phyloP scores from a whole-genome alignment of 1,140 invertebrate genomes.

The Cheumatopsyche charites region DNA sequence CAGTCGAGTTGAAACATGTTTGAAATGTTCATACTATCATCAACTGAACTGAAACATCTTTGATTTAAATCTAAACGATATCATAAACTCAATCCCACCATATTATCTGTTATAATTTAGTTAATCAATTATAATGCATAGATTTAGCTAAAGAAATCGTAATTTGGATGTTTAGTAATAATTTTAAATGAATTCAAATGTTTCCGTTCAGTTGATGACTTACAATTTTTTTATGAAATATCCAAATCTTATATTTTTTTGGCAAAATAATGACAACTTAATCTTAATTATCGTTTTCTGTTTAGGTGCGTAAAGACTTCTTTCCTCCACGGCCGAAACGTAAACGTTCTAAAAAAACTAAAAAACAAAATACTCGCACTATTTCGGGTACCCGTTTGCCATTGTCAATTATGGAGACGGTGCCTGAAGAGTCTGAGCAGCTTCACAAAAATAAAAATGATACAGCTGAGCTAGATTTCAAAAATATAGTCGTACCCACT shows the following conservation, averaged over 20 bases:
- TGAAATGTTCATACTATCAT: too few relatives aligned
- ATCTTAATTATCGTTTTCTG: constrained; percentile 13
- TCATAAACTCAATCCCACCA: too few relatives aligned
- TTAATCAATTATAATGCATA: too few relatives aligned
- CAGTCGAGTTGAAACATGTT: too few relatives aligned
- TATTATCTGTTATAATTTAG: too few relatives aligned
- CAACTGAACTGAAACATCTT: too few relatives aligned
- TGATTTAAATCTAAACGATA: too few relatives aligned
- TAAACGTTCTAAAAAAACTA: constrained; percentile 50
- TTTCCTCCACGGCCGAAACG: constrained; percentile 68
- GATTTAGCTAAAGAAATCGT: too few relatives aligned
- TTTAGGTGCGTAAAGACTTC: constrained; percentile 67
- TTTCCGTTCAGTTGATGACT: too few relatives aligned
- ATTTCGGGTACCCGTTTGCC: constrained; percentile 45
- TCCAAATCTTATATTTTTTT: neutral
- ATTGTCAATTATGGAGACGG: constrained; percentile 51
- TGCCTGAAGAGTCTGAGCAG: constrained; percentile 21
- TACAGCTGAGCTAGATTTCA: constrained; percentile 35
- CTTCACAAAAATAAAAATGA: constrained; percentile 6
- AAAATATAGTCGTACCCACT: constrained; percentile 35
- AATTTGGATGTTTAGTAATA: too few relatives aligned
- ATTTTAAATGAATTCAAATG: too few relatives aligned
- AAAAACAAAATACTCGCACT: constrained; percentile 29
- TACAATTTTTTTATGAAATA: too few relatives aligned
- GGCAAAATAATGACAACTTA: neutral